Evolutionary conservation across 1,140 invertebrate genomes (phyloP), one percentile per base, ranked within the genome.

Genomic region (Maniola jurtina): DNA sequence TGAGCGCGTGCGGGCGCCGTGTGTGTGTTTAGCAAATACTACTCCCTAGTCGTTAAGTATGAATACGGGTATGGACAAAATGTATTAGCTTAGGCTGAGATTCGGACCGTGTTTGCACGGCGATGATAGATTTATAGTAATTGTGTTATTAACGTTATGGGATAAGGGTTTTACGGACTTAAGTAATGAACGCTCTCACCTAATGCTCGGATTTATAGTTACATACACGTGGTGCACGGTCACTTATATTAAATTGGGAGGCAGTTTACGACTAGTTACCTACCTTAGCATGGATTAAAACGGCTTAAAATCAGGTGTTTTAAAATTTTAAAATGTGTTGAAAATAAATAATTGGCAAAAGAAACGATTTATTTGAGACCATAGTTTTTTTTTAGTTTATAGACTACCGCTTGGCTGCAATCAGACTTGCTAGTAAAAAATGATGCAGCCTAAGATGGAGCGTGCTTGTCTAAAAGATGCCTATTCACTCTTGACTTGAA

Each of bases 61-160:
- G 86, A 88, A 86, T 87, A 89, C 88, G 88, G 88, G 85, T 84
- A 84, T 88, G 84, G 86, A 90, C 88, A 84, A 88, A 90, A 90
- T 86, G 86, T 90, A 88, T 90, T 90, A 90, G 88, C 86, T 90
- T 90, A 90, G 88, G 88, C 86, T 84, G 86, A 90, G 86, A 88
- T 86, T 88, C 85, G 85, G 84, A 85, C 88, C 80, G 80, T 90
- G 88, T 89, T 90, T 90, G 84, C 72, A 75, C 81, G 80, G 86
- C 79, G 88, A 90, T 90, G 88, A 90, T 90, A 90, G 88, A 90
- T 90, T 90, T 90, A 90, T 90, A 88, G 88, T 90, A 89, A 90
- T 90, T 90, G 88, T 90, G 88, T 90, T 90, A 90, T 90, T 90
- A 90, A 89, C 88, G 84, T 89, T 90, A 90, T 88, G 85, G 88